These are phyloP conservation scores for Andrena marginata DNA, from an alignment of 2,888 invertebrate species.

Conservation along the genomic window DNA sequence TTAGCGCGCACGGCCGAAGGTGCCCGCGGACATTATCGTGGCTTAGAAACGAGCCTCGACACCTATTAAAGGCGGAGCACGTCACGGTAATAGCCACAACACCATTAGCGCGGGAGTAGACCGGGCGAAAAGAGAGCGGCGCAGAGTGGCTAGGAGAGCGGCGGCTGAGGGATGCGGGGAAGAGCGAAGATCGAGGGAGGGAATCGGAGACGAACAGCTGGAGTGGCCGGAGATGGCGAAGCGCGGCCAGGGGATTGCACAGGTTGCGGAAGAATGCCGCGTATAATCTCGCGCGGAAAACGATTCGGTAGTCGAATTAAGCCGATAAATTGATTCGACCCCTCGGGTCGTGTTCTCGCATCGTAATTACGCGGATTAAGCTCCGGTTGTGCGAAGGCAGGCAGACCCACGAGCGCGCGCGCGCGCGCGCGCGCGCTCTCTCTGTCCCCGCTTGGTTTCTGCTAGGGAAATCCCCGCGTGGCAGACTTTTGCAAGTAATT, in stretches of 20 bases:
- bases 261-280: conserved; percentile 46
- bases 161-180: neutral
- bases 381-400: conserved; percentile 34
- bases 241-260: neutral
- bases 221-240: conserved; percentile 28
- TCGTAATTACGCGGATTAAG: conserved; percentile 76
- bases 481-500: conserved; percentile 26
- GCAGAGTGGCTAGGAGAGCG: neutral
- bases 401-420: neutral
- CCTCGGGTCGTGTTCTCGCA: conserved; percentile 74
- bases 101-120: conserved; percentile 73
- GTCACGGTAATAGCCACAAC: conserved; percentile 78
- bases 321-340: conserved; percentile 76
- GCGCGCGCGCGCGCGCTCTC: neutral
- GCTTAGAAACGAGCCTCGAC: conserved; percentile 73
- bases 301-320: conserved; percentile 75
- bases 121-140: conserved; percentile 29
- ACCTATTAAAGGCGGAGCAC: conserved; percentile 77
- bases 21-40: conserved; percentile 71
- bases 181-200: conserved; percentile 15
- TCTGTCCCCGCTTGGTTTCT: neutral
- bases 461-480: conserved; percentile 38
- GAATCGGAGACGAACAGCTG: conserved; percentile 24
- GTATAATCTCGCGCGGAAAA: conserved; percentile 55
- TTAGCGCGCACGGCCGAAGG: conserved; percentile 70